Evolutionary conservation across 2,888 invertebrate species (phyloP).

Genomic region (Leucoma salicis): DNA sequence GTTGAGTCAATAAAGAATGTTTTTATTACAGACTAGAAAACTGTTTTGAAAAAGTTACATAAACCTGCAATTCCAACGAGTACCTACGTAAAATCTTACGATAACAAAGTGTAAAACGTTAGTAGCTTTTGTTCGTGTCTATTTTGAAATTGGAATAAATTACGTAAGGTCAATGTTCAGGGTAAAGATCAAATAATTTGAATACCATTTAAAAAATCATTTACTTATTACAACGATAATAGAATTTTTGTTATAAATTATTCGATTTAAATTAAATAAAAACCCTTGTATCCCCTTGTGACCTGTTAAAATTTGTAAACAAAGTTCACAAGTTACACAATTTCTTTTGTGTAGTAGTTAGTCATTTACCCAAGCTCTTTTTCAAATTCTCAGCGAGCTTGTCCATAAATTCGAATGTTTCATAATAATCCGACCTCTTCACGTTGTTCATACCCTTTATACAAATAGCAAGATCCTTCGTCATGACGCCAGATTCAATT

Average conservation of each 20-base stretch:
- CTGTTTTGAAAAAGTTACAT: no score
- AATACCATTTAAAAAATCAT: conserved; percentile 34
- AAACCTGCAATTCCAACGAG: no score
- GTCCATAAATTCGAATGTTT: conserved; percentile 98
- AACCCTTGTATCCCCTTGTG: background rate
- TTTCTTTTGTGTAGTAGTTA: conserved; percentile 36
- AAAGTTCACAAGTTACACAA: conserved; percentile 53
- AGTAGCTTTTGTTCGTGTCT: background rate
- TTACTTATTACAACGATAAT: conserved; percentile 43
- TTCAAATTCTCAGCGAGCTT: conserved; percentile 95
- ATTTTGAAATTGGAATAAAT: background rate
- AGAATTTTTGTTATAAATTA: conserved; percentile 58
- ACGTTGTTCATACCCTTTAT: conserved; percentile 95
- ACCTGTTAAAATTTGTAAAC: background rate
- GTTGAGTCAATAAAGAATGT: no score
- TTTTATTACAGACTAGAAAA: no score
- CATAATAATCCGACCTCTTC: conserved; percentile 92
- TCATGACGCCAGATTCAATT: conserved; percentile 97
- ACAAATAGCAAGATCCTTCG: conserved; percentile 99
- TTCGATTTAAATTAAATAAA: background rate
- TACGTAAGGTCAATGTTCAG: conserved; percentile 10
- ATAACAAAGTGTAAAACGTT: background rate
- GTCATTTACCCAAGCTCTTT: conserved; percentile 83
- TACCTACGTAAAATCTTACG: no score
- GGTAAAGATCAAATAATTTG: conserved; percentile 4